phyloP scores from a whole-genome alignment of 2,888 invertebrate genomes.

The Brenthis daphne region DNA sequence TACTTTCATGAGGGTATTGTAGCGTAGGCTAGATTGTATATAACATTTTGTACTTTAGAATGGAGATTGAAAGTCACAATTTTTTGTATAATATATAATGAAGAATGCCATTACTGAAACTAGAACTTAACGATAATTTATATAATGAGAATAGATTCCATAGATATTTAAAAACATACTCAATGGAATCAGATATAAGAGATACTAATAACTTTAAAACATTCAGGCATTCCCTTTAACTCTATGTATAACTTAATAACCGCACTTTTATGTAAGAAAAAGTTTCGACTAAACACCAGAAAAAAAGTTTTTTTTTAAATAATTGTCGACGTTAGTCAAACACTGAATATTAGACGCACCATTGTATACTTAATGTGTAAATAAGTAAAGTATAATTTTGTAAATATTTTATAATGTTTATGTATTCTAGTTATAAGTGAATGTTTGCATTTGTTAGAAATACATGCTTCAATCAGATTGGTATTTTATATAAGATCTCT shows the following conservation, averaged over 20 bases:
- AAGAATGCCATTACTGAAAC: neutral
- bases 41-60: slow-evolving; percentile 48
- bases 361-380: slow-evolving; percentile 43
- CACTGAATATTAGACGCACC: slow-evolving; percentile 25
- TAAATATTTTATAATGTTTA: slow-evolving; percentile 51
- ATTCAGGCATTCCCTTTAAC: too few relatives aligned
- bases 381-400: slow-evolving; percentile 53
- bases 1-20: slow-evolving; percentile 72
- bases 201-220: too few relatives aligned
- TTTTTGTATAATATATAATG: slow-evolving; percentile 7
- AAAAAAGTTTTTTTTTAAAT: neutral
- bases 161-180: neutral
- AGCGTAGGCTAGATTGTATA: slow-evolving; percentile 60
- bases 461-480: slow-evolving; percentile 27
- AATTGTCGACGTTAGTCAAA: slow-evolving; percentile 11
- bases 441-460: slow-evolving; percentile 37
- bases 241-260: neutral
- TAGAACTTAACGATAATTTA: neutral
- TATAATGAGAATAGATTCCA: neutral
- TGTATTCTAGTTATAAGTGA: slow-evolving; percentile 40
- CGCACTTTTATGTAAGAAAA: neutral
- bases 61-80: slow-evolving; percentile 34
- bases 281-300: too few relatives aligned
- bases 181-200: too few relatives aligned
- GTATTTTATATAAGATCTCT: slow-evolving; percentile 32